These are phyloP conservation scores for Drosophila sordidapex DNA, from an alignment of 2,888 invertebrate species.

Conservation along the genomic window DNA sequence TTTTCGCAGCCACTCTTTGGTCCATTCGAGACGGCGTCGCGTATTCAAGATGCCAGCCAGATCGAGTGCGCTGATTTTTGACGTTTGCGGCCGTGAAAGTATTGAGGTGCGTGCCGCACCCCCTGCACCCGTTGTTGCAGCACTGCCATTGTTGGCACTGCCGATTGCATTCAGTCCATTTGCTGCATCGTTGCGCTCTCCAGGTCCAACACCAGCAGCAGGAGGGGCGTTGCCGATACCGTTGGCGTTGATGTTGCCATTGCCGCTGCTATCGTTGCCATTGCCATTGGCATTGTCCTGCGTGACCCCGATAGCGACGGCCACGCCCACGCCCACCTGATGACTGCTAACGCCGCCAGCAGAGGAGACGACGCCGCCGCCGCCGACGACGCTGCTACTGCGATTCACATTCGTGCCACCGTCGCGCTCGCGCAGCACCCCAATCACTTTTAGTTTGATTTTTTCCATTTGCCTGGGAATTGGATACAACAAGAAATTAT, in stretches of 20 bases:
- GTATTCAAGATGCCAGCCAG: conserved; percentile 82
- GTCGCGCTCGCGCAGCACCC: conserved; percentile 83
- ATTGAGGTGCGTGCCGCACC: conserved; percentile 72
- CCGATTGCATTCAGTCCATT: conserved; percentile 36
- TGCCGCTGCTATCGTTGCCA: conserved; percentile 62
- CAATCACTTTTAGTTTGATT: conserved; percentile 83
- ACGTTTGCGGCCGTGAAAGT: conserved; percentile 67
- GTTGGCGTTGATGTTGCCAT: conserved; percentile 37
- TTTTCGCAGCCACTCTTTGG: conserved; percentile 83
- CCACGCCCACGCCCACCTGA: conserved; percentile 67
- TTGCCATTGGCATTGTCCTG: conserved; percentile 71
- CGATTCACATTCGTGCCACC: conserved; percentile 76
- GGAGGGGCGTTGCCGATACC: conserved; percentile 60
- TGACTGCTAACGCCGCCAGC: conserved; percentile 56
- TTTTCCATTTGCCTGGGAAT: conserved; percentile 75
- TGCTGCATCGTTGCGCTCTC: conserved; percentile 45
- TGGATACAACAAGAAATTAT: conserved; percentile 25
- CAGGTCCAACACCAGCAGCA: conserved; percentile 24
- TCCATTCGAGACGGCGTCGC: conserved; percentile 82
- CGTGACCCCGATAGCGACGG: conserved; percentile 63
- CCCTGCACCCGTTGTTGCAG: conserved; percentile 37
- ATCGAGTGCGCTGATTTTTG: conserved; percentile 79
- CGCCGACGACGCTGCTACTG: conserved; percentile 51
- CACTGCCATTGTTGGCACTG: conserved; percentile 15
- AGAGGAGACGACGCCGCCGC: conserved; percentile 46